Evolutionary conservation across 1,140 invertebrate genomes (phyloP).

Genomic region (Sycophaga agraensis): DNA sequence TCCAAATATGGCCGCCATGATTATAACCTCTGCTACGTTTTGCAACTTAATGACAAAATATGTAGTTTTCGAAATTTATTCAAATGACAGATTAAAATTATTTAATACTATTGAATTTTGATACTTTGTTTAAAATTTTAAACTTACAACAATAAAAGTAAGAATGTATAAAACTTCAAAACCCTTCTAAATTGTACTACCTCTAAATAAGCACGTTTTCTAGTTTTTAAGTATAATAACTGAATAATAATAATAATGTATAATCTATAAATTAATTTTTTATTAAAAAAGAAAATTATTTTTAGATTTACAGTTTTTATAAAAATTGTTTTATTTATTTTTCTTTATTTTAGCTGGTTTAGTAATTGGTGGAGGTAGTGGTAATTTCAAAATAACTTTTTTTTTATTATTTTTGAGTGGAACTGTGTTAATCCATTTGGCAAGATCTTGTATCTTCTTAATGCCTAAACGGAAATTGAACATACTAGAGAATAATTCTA

Average conservation of each 20-base stretch:
- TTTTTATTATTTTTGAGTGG: conserved; percentile 47
- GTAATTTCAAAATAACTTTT: conserved; percentile 49
- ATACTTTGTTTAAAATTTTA: background rate
- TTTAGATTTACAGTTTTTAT: conserved; percentile 5
- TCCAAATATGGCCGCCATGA: conserved; percentile 23
- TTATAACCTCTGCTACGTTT: conserved; percentile 30
- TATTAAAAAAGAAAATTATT: conserved; percentile 12
- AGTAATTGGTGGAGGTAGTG: conserved; percentile 46
- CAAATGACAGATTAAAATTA: background rate
- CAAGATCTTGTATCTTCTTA: conserved; percentile 55
- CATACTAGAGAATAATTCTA: conserved; percentile 51
- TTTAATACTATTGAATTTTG: background rate
- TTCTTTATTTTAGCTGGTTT: conserved; percentile 31
- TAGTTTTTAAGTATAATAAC: background rate
- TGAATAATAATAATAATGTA: background rate
- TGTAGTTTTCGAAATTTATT: no score
- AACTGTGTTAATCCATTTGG: conserved; percentile 50
- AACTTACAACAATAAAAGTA: no score
- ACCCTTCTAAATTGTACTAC: background rate
- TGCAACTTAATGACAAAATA: background rate
- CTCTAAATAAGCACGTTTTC: background rate
- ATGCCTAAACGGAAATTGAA: conserved; percentile 43
- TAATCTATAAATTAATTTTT: background rate
- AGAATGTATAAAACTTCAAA: no score
- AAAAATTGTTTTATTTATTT: conserved; percentile 28